Base-by-base conservation (phyloP, 2,797 vertebrate genomes). In the Sarcoramphus papa region DNA sequence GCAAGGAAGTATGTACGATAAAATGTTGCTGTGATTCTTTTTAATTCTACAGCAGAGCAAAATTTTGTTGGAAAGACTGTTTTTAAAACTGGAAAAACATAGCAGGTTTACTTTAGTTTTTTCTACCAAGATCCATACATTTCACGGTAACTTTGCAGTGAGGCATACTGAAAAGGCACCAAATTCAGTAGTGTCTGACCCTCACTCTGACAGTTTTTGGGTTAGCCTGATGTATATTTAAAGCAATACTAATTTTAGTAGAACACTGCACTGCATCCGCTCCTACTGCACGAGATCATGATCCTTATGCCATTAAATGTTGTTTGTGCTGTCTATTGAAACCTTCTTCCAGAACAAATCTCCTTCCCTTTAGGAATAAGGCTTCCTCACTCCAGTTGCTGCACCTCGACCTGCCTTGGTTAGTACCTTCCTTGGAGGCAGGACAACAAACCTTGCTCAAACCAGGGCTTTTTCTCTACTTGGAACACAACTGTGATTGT, bases 101-200 rank as follows among this genome's bases (percentile, higher is more conserved):
- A 91, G 64, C 27, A 77, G 35, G 83, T 92, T 85, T 93, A 80
- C 86, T 97, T 95, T 81, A 88, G 73, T 90, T 94, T 83, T 83
- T 33, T 85, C 91, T 93, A 85, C 31, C 13, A 67, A 85, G 70
- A 31, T 63, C 48, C 51, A 53, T 37, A 60, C 13, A 25, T 74
- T 94, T 96, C 68, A 77, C 0, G 5, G 72, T 77, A 74, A 85
- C 41, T 93, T 88, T 86, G 45, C 90, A 92, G 65, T 47, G 24
- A 83, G 45, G 16, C 47, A 75, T 57, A 81, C 9, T 62, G 53
- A 85, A 83, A 91, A 83, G 68, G 50, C 41, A 85, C 23, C 12
- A 56, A 83, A 62, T 89, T 73, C 41, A 79, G 8, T 14, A 68
- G 10, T 60, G 22, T 45, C n/a, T 87, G 48, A 78, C n/a, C 48